phyloP scores from a whole-genome alignment of 2,113 vertebrate species.

The Anhinga rufa region DNA sequence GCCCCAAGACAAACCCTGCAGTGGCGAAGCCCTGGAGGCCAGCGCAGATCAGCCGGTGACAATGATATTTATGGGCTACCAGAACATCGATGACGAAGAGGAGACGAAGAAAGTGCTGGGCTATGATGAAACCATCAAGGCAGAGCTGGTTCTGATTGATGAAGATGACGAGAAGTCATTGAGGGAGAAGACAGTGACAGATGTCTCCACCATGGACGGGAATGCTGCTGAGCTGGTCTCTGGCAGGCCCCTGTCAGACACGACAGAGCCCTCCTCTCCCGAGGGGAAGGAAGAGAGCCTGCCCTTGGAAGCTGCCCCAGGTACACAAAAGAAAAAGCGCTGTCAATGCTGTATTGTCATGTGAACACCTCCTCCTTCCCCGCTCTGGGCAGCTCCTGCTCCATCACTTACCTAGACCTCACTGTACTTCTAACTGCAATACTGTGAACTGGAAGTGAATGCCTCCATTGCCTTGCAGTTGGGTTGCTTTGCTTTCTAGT shows the following conservation, averaged over 20 bases:
- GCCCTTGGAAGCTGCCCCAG: constrained; percentile 86
- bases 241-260: constrained; percentile 84
- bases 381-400: constrained; percentile 69
- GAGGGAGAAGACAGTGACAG: constrained; percentile 96
- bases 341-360: constrained; percentile 99
- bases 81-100: constrained; percentile 88
- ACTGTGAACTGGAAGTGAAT: constrained; percentile 82
- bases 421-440: constrained; percentile 89
- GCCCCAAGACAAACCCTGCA: constrained; percentile 58
- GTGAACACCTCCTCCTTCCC: constrained; percentile 83
- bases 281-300: constrained; percentile 92
- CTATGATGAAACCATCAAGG: constrained; percentile 93
- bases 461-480: constrained; percentile 78
- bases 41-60: constrained; percentile 87
- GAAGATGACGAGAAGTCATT: constrained; percentile 95
- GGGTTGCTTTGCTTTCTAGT: constrained; percentile 75
- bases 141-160: constrained; percentile 93
- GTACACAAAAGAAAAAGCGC: constrained; percentile 99
- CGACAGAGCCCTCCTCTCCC: constrained; percentile 91
- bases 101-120: constrained; percentile 92
- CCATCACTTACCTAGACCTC: constrained; percentile 77
- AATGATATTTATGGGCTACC: constrained; percentile 99
- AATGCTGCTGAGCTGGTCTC: constrained; percentile 95
- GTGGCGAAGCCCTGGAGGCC: constrained; percentile 63
- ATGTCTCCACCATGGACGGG: constrained; percentile 89